Evolutionary conservation across 2,113 vertebrate genomes (phyloP), one percentile per base, ranked within the genome.

Genomic region (Emydura subglobosa): DNA sequence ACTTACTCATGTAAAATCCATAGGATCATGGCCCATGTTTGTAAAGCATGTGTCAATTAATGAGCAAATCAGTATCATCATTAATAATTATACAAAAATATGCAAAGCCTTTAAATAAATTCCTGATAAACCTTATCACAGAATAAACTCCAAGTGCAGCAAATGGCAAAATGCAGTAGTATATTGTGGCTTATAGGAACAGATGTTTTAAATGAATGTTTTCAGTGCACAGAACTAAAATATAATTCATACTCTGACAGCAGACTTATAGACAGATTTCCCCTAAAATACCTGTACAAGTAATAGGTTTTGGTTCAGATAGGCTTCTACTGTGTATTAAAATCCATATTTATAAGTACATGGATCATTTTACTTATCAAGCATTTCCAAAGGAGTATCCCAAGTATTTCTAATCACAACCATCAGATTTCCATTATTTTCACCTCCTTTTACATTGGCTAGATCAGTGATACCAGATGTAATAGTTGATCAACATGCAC

Each of bases 381-480:
- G 94, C 76, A 86, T 93, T 97, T 97, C 96, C 87, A 97, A 97
- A 97, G 93, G 91, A 97, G 96, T 97, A 98, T 97, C 94, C 97
- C 96, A 92, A 91, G 68, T 95, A 44, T 50, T 95, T 96, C 89
- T 91, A 76, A 97, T 97, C 59, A 31, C 47, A 82, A 89, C 65
- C 78, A 88, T 95, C 96, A 96, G 94, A 97, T 97, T 98, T 97
- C 93, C 96, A 27, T 31, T 96, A 95, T 96, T 96, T 94, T 92
- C 94, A 94, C 85, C 92, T 93, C 91, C 90, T 91, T 39, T 93
- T 95, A 94, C 90, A 85, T 94, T 91, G 92, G 86, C 86, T 83
- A 86, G 94, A 98, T 98, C 97, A 95, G 97, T 98, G 97, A 79
- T 1, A 82, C 93, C 80, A 88, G 96, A 97, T 97, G 90, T 93